A percentile compares a stretch with the other conserved stretches of the same genome.
Evolutionary conservation across 2,113 vertebrate genomes (phyloP).

Genomic region (Peromyscus polionotus): DNA sequence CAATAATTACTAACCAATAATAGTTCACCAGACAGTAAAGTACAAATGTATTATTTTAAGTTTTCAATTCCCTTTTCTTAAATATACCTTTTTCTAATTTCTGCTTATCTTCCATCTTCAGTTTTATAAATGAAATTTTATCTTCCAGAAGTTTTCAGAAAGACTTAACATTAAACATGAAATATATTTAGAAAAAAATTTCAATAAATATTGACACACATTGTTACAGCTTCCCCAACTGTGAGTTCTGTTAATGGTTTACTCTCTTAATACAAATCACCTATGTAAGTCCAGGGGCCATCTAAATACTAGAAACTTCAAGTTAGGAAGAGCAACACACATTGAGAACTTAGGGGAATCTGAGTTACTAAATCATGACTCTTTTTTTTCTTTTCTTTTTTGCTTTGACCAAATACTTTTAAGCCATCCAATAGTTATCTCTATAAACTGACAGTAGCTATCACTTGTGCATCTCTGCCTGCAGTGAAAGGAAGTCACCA

Average conservation of each 20-base stretch:
- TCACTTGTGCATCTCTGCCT: constrained; percentile 41
- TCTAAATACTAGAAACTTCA: not conserved
- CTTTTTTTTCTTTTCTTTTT: not conserved
- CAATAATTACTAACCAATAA: not conserved
- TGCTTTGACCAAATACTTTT: constrained; percentile 30
- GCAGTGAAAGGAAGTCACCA: constrained; percentile 55
- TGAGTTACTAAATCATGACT: not conserved
- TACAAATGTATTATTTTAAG: not conserved
- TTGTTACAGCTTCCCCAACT: not conserved
- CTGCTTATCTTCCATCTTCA: not conserved
- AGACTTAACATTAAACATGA: not conserved
- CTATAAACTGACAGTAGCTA: constrained; percentile 7
- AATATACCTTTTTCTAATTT: not conserved
- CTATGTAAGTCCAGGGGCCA: not conserved
- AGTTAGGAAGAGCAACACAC: not conserved
- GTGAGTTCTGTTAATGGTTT: not conserved
- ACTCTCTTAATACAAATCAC: not conserved
- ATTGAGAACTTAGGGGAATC: not conserved
- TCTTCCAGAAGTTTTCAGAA: not conserved
- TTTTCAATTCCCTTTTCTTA: not conserved
- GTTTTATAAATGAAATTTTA: not conserved
- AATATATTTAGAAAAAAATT: not conserved
- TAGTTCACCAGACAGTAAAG: not conserved
- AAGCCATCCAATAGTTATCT: not conserved
- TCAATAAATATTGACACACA: not conserved